Evolutionary conservation across 2,113 vertebrate species (phyloP), one percentile per base, ranked within the genome.

Genomic region (Ceuthmochares aereus): DNA sequence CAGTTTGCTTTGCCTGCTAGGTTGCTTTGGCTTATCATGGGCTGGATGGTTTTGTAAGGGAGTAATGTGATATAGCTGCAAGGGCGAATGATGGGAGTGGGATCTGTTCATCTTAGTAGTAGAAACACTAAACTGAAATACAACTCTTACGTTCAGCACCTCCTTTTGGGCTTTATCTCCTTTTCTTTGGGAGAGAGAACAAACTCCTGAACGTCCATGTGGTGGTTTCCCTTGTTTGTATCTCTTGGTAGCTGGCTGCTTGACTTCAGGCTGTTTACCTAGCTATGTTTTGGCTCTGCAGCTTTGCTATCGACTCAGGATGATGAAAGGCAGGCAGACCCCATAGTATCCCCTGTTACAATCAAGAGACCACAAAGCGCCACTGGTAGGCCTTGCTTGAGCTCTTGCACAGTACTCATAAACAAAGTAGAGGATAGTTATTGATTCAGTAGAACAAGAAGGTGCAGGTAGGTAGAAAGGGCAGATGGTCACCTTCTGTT

Each of bases 311-410:
- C 43, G 2, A 2, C 26, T 7, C 22, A 2, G 54, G 22, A 66
- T 56, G 32, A 67, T 45, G 14, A 30, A 43, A 34, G 17, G 36
- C 51, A 58, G 62, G 23, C 81, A 76, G 25, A 11, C 7, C 43
- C 19, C 15, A 10, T 30, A 1, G 0, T 7, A 19, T 51, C 15
- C 54, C 14, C 14, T 3, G 3, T 34, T 45, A 55, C 17, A 27
- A 34, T 49, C 19, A 62, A 77, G 59, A 51, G 87, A 37, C 30
- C 34, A 56, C 12, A 37, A 72, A 55, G 40, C 14, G 49, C 26
- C 30, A 59, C 29, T 49, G 32, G 12, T 42, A 60, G 37, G 52
- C 45, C 37, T 89, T 21, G 23, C 37, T 34, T 76, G 74, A 59
- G 34, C 22, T 69, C 67, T 20, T 69, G 19, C 22, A 7, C 51